Conservation (phyloP, 2,888 invertebrate genomes). For the Brenthis hecate region DNA sequence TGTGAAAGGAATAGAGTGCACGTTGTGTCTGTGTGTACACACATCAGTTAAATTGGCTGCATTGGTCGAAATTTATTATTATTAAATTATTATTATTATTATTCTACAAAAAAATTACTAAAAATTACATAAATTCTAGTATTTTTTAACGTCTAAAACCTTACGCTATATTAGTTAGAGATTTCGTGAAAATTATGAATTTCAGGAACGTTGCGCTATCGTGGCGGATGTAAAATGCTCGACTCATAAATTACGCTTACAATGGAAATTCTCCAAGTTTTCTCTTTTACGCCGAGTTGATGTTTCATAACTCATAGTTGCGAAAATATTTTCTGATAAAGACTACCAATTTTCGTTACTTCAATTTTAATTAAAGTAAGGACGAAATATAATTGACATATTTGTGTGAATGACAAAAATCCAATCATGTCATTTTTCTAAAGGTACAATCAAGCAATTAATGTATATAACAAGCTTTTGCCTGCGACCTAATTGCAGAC, state of each 20-base stretch:
- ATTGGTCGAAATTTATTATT: too few relatives aligned
- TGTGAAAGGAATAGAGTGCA: too few relatives aligned
- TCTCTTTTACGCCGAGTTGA: constrained; percentile 9
- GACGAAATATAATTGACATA: background rate
- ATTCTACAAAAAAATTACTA: too few relatives aligned
- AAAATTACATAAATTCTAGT: background rate
- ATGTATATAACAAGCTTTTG: too few relatives aligned
- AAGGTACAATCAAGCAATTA: too few relatives aligned
- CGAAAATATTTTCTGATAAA: background rate
- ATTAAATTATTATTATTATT: too few relatives aligned
- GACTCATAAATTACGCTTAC: constrained; percentile 19
- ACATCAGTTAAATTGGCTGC: too few relatives aligned
- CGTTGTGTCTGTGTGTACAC: too few relatives aligned
- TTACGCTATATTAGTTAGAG: constrained; percentile 12
- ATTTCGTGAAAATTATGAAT: constrained; percentile 6
- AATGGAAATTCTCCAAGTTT: constrained; percentile 12
- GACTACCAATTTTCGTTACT: background rate
- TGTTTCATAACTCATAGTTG: background rate
- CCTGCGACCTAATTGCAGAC: too few relatives aligned
- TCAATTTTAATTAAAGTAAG: background rate
- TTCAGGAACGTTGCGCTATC: constrained; percentile 12
- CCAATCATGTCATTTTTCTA: too few relatives aligned
- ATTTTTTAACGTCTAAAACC: background rate
- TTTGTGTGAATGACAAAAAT: background rate
- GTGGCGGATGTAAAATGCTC: background rate